Evolutionary conservation across 2,113 vertebrate genomes (phyloP), one percentile per base, ranked within the genome.

Genomic region (Cinclus cinclus): DNA sequence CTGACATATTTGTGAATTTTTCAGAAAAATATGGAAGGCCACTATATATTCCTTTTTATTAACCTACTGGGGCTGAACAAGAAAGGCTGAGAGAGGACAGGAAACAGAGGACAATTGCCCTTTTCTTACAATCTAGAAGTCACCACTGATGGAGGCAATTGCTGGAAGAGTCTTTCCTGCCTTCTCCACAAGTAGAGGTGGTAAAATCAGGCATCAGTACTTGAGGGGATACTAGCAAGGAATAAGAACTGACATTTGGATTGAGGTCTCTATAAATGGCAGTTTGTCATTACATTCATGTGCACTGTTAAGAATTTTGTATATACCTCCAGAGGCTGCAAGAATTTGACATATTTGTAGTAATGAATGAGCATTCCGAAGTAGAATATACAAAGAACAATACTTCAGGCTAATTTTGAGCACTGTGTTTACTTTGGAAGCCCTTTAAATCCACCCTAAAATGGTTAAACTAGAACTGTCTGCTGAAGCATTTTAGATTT

Each of bases 321-420:
- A 41, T 55, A 39, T 83, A 27, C 27, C 59, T 81, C 76, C n/a
- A n/a, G 82, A 92, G 68, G 55, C 71, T 94, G 37, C 3, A n/a
- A 63, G 75, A 92, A 91, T 78, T 69, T 88, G 85, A 75, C 22
- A 19, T 91, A 84, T 60, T 93, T 90, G 47, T 55, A 90, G 73
- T 76, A 91, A 94, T n/a, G n/a, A 95, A 55, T 42, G 46, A 92
- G 78, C 15, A 71, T 96, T 92, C 83, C 68, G 44, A 92, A 96
- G 75, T 69, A 67, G 76, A 91, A 95, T 94, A 90, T 55, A 77
- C 17, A 14, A 89, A 87, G 50, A 65, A 68, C 58, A 83, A 13
- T 44, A 85, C 90, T 92, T 89, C 94, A 80, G 68, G 50, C 39
- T 80, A 52, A 76, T 90, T 96, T 93, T 96, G 78, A 97, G 83